Percentiles rank a stretch among this genome's conserved stretches.
These are phyloP conservation scores for Dolomedes plantarius DNA, from an alignment of 2,888 invertebrate species.

Conservation along the genomic window DNA sequence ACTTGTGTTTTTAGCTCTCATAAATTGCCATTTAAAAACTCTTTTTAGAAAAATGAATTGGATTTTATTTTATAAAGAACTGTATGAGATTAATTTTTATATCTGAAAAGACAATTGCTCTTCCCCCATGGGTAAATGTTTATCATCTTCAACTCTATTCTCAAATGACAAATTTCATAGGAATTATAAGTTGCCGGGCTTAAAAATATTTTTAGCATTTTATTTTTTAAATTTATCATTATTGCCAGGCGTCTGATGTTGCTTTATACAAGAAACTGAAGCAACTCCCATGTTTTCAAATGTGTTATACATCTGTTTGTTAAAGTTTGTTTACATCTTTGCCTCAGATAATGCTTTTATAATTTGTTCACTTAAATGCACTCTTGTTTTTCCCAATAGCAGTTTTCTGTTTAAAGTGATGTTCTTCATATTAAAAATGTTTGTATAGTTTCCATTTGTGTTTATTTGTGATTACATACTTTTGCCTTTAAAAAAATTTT, in stretches of 20 bases:
- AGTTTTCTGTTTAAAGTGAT: too few species aligned
- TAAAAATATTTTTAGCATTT: background rate
- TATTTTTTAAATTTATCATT: background rate
- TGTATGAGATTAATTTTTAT: background rate
- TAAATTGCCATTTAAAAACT: background rate
- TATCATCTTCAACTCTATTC: too few species aligned
- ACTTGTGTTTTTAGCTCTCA: background rate
- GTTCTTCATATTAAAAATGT: too few species aligned
- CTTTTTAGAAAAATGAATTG: background rate
- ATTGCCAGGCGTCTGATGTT: background rate
- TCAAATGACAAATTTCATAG: background rate
- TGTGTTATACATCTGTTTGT: too few species aligned
- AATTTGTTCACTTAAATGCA: too few species aligned
- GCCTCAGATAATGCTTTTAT: too few species aligned
- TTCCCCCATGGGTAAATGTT: background rate
- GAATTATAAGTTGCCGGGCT: background rate
- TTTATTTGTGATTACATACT: too few species aligned
- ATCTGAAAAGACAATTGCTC: background rate
- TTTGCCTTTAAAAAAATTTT: too few species aligned
- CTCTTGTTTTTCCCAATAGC: too few species aligned
- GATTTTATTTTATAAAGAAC: too few species aligned
- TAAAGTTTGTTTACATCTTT: too few species aligned
- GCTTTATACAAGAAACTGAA: background rate
- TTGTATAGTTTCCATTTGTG: too few species aligned
- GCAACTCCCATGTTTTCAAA: background rate